Evolutionary conservation across 2,113 vertebrate species (phyloP), one percentile per base, ranked within the genome.

Genomic region (Rana temporaria): DNA sequence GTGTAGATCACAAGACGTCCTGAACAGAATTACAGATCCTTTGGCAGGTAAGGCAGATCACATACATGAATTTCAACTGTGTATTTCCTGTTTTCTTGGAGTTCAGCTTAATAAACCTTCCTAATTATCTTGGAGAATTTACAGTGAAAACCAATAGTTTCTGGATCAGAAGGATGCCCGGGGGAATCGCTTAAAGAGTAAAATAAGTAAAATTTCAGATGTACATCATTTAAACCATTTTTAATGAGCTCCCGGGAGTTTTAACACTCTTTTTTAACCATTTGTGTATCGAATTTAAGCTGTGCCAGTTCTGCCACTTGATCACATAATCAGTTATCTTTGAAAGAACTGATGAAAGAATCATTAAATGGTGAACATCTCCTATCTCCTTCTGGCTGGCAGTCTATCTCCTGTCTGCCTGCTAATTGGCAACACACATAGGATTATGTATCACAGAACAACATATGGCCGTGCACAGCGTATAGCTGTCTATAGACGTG

Each of bases 391-490:
- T 71, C 48, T 53, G 22, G 69, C 69, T 73, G 70, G 26, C 70
- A 55, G 52, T 56, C 18, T 72, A 72, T 30, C 22, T 56, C 52
- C 26, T 26, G 70, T 32, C 52, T 26, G 53, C 70, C 24, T 73
- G 52, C 30, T 55, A 18, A 72, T 72, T 18, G 30, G 53, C 12
- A 19, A 32, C 56, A 53, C 70, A 73, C 70, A 73, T 73, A 73
- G 52, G 52, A 73, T 56, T 56, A 24, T 19, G 26, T 52, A 55
- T 55, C 69, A 55, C 69, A 73, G 42, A 34, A 53, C 53, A 32
- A 73, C 70, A 73, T 73, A 73, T 73, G 52, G 42, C 11, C 7
- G 42, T 48, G 42, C 42, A 11, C 42, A 48, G 42, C 9, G 42
- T 48, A 48, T 48, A 48, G 42, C 42, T 48, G 9, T 48, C 12